A percentile compares a stretch with the other conserved stretches of the same genome.
phyloP scores from a whole-genome alignment of 2,797 vertebrate genomes.

The Paedocypris micromegethes region DNA sequence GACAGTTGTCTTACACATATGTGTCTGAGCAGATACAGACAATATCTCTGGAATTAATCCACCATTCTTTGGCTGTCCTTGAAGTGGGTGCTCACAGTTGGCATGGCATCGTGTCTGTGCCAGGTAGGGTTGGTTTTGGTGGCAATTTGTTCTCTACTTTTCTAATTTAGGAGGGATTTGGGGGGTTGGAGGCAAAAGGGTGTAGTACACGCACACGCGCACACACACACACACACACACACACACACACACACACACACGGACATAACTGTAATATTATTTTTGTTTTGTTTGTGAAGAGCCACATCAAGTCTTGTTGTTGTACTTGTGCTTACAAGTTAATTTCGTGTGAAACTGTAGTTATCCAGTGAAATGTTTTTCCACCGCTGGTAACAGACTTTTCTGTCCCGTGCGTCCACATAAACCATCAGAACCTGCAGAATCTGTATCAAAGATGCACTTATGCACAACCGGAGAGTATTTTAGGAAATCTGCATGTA shows the following conservation, averaged over 20 bases:
- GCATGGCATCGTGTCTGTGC: constrained; percentile 59
- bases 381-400: constrained; percentile 2
- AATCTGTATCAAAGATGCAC: constrained; percentile 1
- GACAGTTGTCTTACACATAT: constrained; percentile 7
- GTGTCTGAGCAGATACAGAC: constrained; percentile 13
- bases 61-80: constrained; percentile 48
- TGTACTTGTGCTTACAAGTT: too few relatives aligned
- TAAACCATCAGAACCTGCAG: constrained; percentile 17
- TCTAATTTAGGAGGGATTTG: constrained; percentile 54
- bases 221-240: constrained; percentile 13
- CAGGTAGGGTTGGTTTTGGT: constrained; percentile 63
- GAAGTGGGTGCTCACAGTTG: constrained; percentile 44
- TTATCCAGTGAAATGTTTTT: too few relatives aligned
- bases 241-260: neutral
- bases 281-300: too few relatives aligned
- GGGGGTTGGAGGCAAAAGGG: constrained; percentile 45
- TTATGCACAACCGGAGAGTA: too few relatives aligned
- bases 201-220: neutral
- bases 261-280: too few relatives aligned
- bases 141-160: constrained; percentile 60
- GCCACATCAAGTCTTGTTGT: too few relatives aligned
- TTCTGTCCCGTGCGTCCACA: constrained; percentile 14
- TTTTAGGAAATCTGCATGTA: too few relatives aligned
- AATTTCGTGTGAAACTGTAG: too few relatives aligned
- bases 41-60: constrained; percentile 39